Conservation (phyloP, 2,888 invertebrate species). For the Coelopa pilipes region DNA sequence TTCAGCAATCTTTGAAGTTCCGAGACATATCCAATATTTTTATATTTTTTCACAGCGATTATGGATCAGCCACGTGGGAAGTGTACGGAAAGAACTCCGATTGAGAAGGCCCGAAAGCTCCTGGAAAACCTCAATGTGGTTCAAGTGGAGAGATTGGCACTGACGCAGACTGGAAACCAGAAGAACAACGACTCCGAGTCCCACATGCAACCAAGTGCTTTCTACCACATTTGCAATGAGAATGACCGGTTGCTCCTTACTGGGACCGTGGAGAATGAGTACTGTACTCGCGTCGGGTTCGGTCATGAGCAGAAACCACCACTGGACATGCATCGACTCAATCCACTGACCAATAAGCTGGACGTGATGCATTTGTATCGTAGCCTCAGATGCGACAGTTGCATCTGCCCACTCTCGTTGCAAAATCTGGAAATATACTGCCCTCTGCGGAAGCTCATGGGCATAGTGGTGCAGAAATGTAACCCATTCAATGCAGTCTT, state of each 20-base stretch:
- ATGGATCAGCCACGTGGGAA: background rate
- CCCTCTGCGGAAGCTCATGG: background rate
- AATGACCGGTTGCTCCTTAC: conserved; percentile 3
- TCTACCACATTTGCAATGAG: conserved; percentile 11
- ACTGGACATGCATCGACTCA: background rate
- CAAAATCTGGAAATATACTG: conserved; percentile 26
- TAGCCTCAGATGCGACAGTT: conserved; percentile 7
- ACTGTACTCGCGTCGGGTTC: conserved; percentile 21
- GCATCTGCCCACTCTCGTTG: conserved; percentile 21
- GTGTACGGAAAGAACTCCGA: no score
- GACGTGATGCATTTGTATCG: conserved; percentile 32
- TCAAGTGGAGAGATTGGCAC: no score
- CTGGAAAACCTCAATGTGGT: no score
- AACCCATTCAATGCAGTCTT: conserved; percentile 13
- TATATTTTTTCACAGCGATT: background rate
- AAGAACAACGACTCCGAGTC: background rate
- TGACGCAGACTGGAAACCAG: background rate
- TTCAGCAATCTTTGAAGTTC: background rate
- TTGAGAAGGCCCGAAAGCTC: background rate
- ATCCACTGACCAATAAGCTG: background rate
- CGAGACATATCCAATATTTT: background rate
- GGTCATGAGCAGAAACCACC: background rate
- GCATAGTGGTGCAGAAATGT: background rate
- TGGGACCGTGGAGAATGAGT: conserved; percentile 18
- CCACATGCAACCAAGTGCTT: background rate